A percentile compares a stretch with the other conserved stretches of the same genome.
Conservation (phyloP, 1,140 invertebrate species). For the Mercenaria mercenaria region DNA sequence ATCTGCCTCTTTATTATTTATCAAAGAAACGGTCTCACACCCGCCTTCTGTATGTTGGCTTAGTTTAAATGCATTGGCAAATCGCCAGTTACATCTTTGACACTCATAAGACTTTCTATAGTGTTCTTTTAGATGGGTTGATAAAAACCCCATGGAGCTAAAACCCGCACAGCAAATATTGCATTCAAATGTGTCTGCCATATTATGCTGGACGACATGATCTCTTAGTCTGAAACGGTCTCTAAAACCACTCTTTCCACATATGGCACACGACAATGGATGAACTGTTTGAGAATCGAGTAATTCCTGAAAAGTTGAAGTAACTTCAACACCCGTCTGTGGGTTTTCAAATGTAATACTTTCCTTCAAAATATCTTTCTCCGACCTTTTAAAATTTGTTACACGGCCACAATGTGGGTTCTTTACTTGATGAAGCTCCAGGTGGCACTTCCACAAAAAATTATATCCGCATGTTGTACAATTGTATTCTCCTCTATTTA, state of each 20-base stretch:
- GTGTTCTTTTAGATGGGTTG: slow-evolving; percentile 24
- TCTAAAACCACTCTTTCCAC: not conserved
- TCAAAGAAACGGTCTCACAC: not conserved
- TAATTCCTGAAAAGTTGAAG: slow-evolving; percentile 30
- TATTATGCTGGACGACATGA: slow-evolving; percentile 30
- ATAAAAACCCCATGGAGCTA: not conserved
- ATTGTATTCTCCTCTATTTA: slow-evolving; percentile 21
- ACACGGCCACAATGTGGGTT: not conserved
- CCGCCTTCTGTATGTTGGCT: not conserved
- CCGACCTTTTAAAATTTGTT: not conserved
- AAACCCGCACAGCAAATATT: slow-evolving; percentile 19
- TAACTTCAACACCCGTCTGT: slow-evolving; percentile 25
- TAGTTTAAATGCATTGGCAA: not conserved
- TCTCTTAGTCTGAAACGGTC: not conserved
- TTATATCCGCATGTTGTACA: slow-evolving; percentile 34
- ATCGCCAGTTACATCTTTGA: not conserved
- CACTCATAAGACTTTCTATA: slow-evolving; percentile 41
- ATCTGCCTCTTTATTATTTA: not conserved
- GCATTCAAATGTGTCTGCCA: not conserved
- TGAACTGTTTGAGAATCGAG: not conserved
- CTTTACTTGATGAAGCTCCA: slow-evolving; percentile 43
- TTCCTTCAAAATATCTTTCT: slow-evolving; percentile 35
- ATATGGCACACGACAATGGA: slow-evolving; percentile 11
- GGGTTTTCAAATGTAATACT: slow-evolving; percentile 7
- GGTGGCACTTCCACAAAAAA: slow-evolving; percentile 34